Evolutionary conservation across 2,888 invertebrate genomes (phyloP).

Genomic region (Sarcophaga carnaria): DNA sequence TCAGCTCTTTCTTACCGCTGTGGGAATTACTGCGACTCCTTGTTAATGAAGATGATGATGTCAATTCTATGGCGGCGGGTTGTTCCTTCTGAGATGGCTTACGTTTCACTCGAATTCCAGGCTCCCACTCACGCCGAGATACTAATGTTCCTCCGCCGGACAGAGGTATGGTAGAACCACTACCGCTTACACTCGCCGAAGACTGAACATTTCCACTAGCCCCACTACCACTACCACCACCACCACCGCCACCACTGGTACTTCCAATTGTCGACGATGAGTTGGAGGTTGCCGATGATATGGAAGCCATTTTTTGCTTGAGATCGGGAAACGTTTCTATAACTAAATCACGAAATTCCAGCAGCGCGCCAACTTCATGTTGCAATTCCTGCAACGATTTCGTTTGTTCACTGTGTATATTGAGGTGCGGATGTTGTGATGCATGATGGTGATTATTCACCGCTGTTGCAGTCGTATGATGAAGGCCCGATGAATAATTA

Average conservation of each 20-base stretch:
- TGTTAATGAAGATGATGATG: conserved; percentile 81
- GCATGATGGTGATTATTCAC: conserved; percentile 70
- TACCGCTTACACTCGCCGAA: conserved; percentile 60
- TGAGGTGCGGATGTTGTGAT: conserved; percentile 86
- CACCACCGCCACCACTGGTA: conserved; percentile 45
- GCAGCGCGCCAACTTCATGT: conserved; percentile 95
- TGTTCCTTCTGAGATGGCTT: conserved; percentile 82
- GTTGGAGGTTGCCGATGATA: conserved; percentile 82
- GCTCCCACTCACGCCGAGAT: conserved; percentile 89
- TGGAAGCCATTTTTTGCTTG: conserved; percentile 91
- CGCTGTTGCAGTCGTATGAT: conserved; percentile 46
- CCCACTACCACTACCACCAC: conserved; percentile 58
- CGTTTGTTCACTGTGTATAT: conserved; percentile 90
- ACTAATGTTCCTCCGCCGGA: conserved; percentile 73
- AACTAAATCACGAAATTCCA: conserved; percentile 96
- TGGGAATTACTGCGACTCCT: conserved; percentile 86
- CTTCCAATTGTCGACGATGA: conserved; percentile 68
- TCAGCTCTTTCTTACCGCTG: conserved; percentile 85
- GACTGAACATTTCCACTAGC: conserved; percentile 50
- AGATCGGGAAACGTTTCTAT: conserved; percentile 96
- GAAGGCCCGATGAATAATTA: conserved; percentile 73
- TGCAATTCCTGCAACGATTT: conserved; percentile 96
- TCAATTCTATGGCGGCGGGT: conserved; percentile 75
- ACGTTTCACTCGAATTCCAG: conserved; percentile 89
- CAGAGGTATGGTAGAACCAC: conserved; percentile 76